Base-by-base conservation (phyloP, 2,888 invertebrate species). In the Pammene fasciana region DNA sequence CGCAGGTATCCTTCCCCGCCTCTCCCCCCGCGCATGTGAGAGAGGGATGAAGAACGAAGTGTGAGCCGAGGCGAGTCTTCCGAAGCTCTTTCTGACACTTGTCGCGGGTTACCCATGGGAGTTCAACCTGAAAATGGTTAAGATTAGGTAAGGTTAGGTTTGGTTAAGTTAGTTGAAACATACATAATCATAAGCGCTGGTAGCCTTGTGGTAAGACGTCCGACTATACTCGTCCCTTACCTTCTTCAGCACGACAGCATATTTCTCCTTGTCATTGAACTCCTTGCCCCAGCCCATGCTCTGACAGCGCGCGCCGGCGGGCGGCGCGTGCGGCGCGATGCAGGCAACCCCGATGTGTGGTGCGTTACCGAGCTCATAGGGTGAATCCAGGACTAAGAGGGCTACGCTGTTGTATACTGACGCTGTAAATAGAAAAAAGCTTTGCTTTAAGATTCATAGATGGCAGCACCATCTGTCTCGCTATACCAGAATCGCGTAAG, bases 361-460 rank as follows among this genome's bases (percentile, higher is more conserved):
- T 0, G 93, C 90, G 55, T 26, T 45, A 16, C 36, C 45, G 48
- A 73, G 48, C 0, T 88, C 84, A 4, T 95, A 92, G 0, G 95
- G 93, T 0, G 81, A 76, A 0, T 90, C 85, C 36, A 96, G 80
- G 59, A 95, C 89, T 6, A 96, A 81, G 1, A 96, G 79, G 0
- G 95, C 96, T 7, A 95, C 85, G 76, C 96, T 96, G 77, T 96
- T 94, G 80, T 87, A 93, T 10, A 95, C 86, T 0, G 94, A 92
- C 8, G 94, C 94, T 78, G 71, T 5, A 1, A 4, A 26, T 3
- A 26, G 26, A 26, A 26, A 4, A 26, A 26, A n/a, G n/a, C n/a
- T n/a, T n/a, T n/a, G n/a, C n/a, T n/a, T n/a, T n/a, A n/a, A n/a
- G n/a, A n/a, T n/a, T n/a, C n/a, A n/a, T n/a, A n/a, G n/a, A n/a